Evolutionary conservation across 1,140 invertebrate genomes (phyloP), one percentile per base, ranked within the genome.

Genomic region (Phortica variegata): DNA sequence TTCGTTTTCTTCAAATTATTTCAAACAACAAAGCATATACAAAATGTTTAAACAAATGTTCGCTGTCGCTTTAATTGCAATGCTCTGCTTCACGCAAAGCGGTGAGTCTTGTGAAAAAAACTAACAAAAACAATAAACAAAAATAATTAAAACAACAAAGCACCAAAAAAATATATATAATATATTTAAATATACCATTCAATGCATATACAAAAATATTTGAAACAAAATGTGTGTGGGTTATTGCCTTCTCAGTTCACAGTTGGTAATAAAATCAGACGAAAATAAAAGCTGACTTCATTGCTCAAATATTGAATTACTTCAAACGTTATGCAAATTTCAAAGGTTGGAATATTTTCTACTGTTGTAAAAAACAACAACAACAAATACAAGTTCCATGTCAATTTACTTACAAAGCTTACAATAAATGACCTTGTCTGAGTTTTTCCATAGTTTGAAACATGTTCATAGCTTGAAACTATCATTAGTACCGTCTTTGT

Each of bases 11-110:
- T 16, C n/a, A 40, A 38, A 3, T 29, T 12, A 12, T 29, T 29
- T 7, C 6, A 29, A 29, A 29, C 12, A 29, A 29, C 32, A 13
- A 47, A n/a, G n/a, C n/a, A 40, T 21, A 17, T 3, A 8, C 9
- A 65, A 56, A 33, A 66, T 65, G 61, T 26, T 61, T 52, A 54
- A 65, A 52, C 52, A 65, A 60, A 29, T 66, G 20, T 55, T 58
- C 20, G 53, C 31, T 34, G 41, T 49, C 38, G 37, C 63, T 33
- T 31, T 60, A n/a, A 48, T 68, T 47, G 51, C 63, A 40, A 40
- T 38, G 36, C 13, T 68, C 47, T 68, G 63, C 31, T 13, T 63
- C 15, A 52, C 58, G 57, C 54, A 68, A 47, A 55, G 42, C 33
- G 63, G 63, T 68, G 47, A 68, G 63, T 60, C 43, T 3, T 3